These are phyloP conservation scores for Numenius phaeopus DNA, from an alignment of 2,797 vertebrate genomes.

Conservation along the genomic window DNA sequence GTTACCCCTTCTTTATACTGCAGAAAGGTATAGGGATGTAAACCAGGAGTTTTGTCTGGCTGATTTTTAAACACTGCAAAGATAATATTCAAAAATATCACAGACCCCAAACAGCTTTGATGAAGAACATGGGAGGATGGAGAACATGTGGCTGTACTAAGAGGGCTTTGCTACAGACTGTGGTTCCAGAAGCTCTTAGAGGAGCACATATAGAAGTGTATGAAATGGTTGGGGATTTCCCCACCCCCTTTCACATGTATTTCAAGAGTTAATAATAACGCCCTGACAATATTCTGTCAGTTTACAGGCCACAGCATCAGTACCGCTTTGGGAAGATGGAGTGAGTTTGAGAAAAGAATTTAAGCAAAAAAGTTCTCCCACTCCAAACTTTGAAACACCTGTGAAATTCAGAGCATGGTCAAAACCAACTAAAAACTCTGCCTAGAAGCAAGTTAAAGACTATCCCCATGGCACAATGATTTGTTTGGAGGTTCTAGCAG, in stretches of 20 bases:
- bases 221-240: not conserved
- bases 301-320: not conserved
- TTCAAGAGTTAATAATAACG: not conserved
- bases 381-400: not conserved
- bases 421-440: not conserved
- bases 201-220: not conserved
- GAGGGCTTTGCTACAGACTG: not conserved
- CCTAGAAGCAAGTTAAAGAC: not conserved
- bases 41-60: not conserved
- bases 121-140: not conserved
- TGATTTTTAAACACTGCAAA: not conserved
- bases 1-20: not conserved
- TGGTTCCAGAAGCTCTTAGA: not conserved
- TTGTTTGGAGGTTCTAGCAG: too few species aligned
- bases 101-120: not conserved
- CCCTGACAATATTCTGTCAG: not conserved
- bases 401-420: not conserved
- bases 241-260: not conserved
- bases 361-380: not conserved
- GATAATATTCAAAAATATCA: not conserved
- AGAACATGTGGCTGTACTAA: not conserved
- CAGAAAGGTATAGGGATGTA: not conserved
- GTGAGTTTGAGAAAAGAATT: not conserved
- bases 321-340: not conserved
- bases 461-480: not conserved